A percentile compares a stretch with the other conserved stretches of the same genome.
phyloP scores from a whole-genome alignment of 2,797 vertebrate genomes.

The Channa striata region DNA sequence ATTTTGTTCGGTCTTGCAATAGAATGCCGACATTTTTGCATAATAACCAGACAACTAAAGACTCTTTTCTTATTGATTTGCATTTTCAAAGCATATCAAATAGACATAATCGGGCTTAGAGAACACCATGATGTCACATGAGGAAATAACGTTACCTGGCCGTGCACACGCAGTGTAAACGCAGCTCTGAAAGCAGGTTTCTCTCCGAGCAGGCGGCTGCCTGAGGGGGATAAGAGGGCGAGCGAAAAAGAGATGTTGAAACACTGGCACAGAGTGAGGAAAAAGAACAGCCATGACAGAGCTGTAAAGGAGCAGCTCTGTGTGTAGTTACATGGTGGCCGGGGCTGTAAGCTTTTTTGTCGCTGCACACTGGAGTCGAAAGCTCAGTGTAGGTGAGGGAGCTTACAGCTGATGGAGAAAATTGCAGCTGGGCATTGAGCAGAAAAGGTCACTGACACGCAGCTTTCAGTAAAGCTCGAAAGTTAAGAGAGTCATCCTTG shows the following conservation, averaged over 20 bases:
- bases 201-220: constrained; percentile 42
- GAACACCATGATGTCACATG: neutral
- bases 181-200: constrained; percentile 40
- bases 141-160: constrained; percentile 12
- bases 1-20: neutral
- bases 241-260: neutral
- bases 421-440: constrained; percentile 23
- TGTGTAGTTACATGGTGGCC: constrained; percentile 34
- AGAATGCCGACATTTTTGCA: constrained; percentile 1
- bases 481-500: constrained; percentile 10
- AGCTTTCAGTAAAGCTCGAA: constrained; percentile 24
- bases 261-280: constrained; percentile 33
- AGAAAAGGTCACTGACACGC: constrained; percentile 14
- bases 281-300: constrained; percentile 33
- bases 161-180: constrained; percentile 28
- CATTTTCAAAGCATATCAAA: neutral
- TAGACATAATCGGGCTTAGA: neutral
- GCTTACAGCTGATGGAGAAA: constrained; percentile 15
- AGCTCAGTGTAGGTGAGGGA: constrained; percentile 34
- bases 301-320: constrained; percentile 46
- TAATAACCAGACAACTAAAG: neutral
- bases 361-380: constrained; percentile 31
- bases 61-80: constrained; percentile 1
- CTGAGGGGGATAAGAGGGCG: neutral
- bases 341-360: constrained; percentile 40